Base-by-base conservation (phyloP, 2,113 vertebrate species). In the Planiliza haematocheilus region DNA sequence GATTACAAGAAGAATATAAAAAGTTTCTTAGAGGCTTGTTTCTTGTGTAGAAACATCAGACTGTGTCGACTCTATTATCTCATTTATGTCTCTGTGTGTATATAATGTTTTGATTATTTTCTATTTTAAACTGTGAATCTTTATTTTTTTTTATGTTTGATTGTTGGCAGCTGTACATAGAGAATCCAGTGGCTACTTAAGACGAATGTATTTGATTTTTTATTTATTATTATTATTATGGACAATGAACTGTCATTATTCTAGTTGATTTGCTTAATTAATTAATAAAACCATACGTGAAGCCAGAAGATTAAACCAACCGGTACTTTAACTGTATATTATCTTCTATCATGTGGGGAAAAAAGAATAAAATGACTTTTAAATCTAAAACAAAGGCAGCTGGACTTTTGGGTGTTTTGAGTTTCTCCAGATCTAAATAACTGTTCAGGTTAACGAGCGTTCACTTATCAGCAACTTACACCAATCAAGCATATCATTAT, bases 161-260 rank as follows among this genome's bases (percentile, higher is more conserved):
- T 59, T 66, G 20, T 46, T 56, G 17, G 6, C 7, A 41, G 5
- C 10, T 81, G 65, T 61, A 46, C 12, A 65, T 52, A 13, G 18
- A 42, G 45, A 55, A 17, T 63, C 7, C 66, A 7, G 2, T n/a
- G 11, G 13, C 39, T 55, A n/a, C 60, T 67, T 59, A 53, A 74
- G 86, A 14, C 10, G 8, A 57, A 18, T 69, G 56, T 10, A 64
- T 81, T 69, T 74, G 7, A 62, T 63, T 60, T 59, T 53, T 42
- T 3, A 30, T 30, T 30, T 30, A 30, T 30, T 30, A 30, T 30
- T 30, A 30, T 30, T 30, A 30, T 30, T 30, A 30, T 30, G 24
- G 5, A 30, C 24, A 30, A 5, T 30, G 24, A 30, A 30, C 24
- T 30, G 24, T 30, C 24, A 30, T 30, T 30, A 5, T 30, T 2